Evolutionary conservation across 2,113 vertebrate species (phyloP), one percentile per base, ranked within the genome.

Genomic region (Archocentrus centrarchus): DNA sequence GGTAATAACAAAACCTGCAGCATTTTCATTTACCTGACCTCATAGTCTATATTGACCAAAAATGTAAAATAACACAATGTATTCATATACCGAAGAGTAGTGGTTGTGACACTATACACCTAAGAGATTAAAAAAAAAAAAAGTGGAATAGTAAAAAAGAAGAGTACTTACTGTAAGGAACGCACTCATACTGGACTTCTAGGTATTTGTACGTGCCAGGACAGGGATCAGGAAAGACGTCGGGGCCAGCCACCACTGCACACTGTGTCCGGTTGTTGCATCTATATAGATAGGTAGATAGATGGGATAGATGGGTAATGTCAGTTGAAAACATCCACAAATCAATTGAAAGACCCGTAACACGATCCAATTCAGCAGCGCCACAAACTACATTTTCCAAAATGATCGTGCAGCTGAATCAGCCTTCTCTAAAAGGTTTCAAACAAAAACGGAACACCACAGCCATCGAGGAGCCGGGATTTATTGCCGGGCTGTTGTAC

Each of bases 131-230:
- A 27, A 24, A 22, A 37, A 35, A 35, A 35, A 35, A 59, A 57
- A 37, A 1, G 27, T 39, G 2, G 27, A 35, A 17, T 18, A 35
- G 20, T 22, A 50, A 58, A 53, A 58, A 76, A 24, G 18, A 37
- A 2, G 22, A 3, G 5, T 76, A 93, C 94, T 93, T 91, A 95
- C 94, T 95, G 83, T 94, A 96, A 58, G 96, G 96, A 95, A 96
- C 96, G 55, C 96, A 96, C 85, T 96, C 96, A 32, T 96, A 96
- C 73, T 96, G 96, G 87, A 96, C 98, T 95, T 99, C 98, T 86
- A 99, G 95, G 95, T 99, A 99, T 89, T 99, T 99, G 93, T 99
- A 99, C 0, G 98, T 99, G 81, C 98, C 98, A 0, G 98, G 98
- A 85, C 98, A 99, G 0, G 98, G 98, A 80, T 99, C 98, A 68